Evolutionary conservation across 1,140 invertebrate genomes (phyloP).

Genomic region (Heliothis subflexa): DNA sequence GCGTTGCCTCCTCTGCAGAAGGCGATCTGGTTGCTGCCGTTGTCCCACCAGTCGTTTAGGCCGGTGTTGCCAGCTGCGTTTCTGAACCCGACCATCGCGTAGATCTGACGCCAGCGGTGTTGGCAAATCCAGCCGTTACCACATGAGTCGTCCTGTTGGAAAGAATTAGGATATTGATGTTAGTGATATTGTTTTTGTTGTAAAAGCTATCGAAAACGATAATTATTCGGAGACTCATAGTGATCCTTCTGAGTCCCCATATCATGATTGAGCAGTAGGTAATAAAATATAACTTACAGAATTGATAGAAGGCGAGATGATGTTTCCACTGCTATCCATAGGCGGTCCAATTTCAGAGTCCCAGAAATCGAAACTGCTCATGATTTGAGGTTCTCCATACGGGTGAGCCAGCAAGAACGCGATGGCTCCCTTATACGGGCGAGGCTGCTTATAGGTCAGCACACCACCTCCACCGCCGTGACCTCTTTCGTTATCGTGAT

Average conservation of each 20-base stretch:
- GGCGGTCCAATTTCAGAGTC: constrained; percentile 88
- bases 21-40: constrained; percentile 91
- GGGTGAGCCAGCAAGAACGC: constrained; percentile 94
- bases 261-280: background rate
- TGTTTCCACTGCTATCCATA: constrained; percentile 88
- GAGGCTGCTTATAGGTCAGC: constrained; percentile 87
- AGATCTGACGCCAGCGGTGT: constrained; percentile 94
- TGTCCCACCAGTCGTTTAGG: constrained; percentile 91
- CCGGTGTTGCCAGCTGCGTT: constrained; percentile 87
- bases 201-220: background rate
- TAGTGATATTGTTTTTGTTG: too few species aligned
- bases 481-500: constrained; percentile 87
- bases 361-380: constrained; percentile 92
- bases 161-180: background rate
- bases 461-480: constrained; percentile 87
- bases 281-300: constrained; percentile 64
- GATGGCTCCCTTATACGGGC: constrained; percentile 89
- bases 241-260: too few species aligned
- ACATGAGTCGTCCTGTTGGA: constrained; percentile 88
- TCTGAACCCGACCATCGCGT: constrained; percentile 92
- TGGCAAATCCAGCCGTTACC: constrained; percentile 95
- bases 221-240: too few species aligned
- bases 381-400: constrained; percentile 91
- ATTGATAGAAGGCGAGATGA: constrained; percentile 88
- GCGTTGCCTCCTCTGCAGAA: constrained; percentile 90